Percentiles rank a stretch among this genome's conserved stretches.
Evolutionary conservation across 2,797 vertebrate genomes (phyloP).

Genomic region (Trichosurus vulpecula): DNA sequence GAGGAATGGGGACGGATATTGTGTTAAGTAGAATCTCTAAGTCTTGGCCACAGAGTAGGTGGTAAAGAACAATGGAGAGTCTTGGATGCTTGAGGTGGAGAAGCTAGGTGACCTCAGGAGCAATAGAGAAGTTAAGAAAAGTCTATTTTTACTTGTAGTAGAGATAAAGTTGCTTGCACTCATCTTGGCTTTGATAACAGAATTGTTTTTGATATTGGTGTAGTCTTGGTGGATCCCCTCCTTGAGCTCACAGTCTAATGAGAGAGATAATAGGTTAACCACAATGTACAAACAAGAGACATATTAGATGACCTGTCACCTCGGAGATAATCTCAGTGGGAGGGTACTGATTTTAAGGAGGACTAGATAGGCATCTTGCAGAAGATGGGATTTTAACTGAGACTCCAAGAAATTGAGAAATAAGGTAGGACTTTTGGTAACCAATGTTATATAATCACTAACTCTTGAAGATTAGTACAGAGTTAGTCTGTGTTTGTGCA

Average conservation of each 20-base stretch:
- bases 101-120: background rate
- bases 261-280: background rate
- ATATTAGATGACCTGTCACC: too few relatives aligned
- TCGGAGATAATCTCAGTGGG: background rate
- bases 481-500: background rate
- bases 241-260: background rate
- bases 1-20: background rate
- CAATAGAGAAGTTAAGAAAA: background rate
- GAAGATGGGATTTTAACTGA: background rate
- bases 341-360: background rate
- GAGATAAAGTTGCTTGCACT: background rate
- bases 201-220: background rate
- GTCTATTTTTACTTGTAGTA: background rate
- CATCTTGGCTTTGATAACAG: background rate
- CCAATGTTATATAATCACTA: background rate
- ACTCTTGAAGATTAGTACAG: background rate
- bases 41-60: background rate
- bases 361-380: background rate
- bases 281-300: too few relatives aligned
- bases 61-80: background rate
- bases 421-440: background rate
- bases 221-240: background rate
- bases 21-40: too few relatives aligned
- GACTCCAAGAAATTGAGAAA: background rate
- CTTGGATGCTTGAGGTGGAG: background rate